These are phyloP conservation scores for Enoplosus armatus DNA, from an alignment of 2,797 vertebrate species.

Conservation along the genomic window DNA sequence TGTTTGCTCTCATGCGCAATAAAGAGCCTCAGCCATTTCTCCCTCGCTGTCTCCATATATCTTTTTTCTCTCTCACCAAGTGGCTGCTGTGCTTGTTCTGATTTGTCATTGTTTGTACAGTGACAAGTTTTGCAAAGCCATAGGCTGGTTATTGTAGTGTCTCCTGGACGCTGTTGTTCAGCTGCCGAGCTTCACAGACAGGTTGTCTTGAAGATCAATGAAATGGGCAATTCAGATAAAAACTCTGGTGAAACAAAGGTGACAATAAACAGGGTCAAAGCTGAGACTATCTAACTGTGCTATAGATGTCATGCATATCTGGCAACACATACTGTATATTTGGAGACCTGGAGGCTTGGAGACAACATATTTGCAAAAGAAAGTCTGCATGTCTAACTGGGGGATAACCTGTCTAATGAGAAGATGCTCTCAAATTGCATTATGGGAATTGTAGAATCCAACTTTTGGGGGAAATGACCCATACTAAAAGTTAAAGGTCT, in stretches of 20 bases:
- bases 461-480: background rate
- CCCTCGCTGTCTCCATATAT: conserved; percentile 12
- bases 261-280: background rate
- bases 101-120: conserved; percentile 39
- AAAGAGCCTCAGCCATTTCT: conserved; percentile 30
- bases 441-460: background rate
- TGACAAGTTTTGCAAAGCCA: conserved; percentile 35
- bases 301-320: background rate
- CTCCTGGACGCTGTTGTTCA: conserved; percentile 16
- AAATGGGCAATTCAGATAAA: conserved; percentile 9
- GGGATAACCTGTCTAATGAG: background rate
- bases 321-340: too few relatives aligned
- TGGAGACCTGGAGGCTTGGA: too few relatives aligned
- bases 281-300: background rate
- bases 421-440: background rate
- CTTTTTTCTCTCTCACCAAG: conserved; percentile 24
- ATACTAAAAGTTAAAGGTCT: background rate
- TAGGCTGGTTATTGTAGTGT: conserved; percentile 32
- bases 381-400: background rate
- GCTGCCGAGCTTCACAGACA: conserved; percentile 18
- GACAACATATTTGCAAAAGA: background rate
- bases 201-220: background rate
- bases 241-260: background rate
- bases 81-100: conserved; percentile 10
- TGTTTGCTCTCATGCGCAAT: conserved; percentile 55